Base-by-base conservation (phyloP, 2,797 vertebrate genomes). In the Iguana delicatissima region DNA sequence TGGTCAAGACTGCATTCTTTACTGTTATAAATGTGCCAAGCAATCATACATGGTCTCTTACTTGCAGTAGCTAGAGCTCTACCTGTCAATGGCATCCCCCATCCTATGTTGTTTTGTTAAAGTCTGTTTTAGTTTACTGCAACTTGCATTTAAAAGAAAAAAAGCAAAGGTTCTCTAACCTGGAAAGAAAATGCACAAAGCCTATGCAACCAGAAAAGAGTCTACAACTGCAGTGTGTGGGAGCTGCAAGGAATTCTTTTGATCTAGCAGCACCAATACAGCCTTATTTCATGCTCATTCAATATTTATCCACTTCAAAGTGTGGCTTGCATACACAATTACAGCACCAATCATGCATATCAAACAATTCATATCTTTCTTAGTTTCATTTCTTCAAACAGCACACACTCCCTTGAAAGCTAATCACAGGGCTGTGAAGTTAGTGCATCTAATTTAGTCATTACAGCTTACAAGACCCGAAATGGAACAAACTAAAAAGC, bases 401-500 rank as follows among this genome's bases (percentile, higher is more conserved):
- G 16, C 67, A 86, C 79, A 80, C 79, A 92, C 85, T 93, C 94
- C 93, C 92, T 50, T 80, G 94, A 92, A 95, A 95, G 94, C 92
- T 94, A 93, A 95, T 95, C 94, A 93, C 86, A 38, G 90, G 92
- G 93, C 93, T 94, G 80, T 38, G 90, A 95, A 94, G 95, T 92
- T 93, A 96, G 89, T 92, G 84, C 13, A 8, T 96, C 93, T 95
- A 94, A 95, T 96, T 96, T 93, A 93, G 92, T 93, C 94, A 96
- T 96, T 95, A 94, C 87, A 94, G 93, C 92, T 95, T 96, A 96
- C 94, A 95, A 96, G 92, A 92, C 89, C 92, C 93, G 94, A 96
- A 96, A 95, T 92, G 24, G 92, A 95, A 89, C 92, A 77, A 32
- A 93, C 92, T 95, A 92, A 95, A 94, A 93, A 80, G 86, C 93